These are phyloP conservation scores for Lacerta bilineata DNA, from an alignment of 2,797 vertebrate species.

Conservation along the genomic window DNA sequence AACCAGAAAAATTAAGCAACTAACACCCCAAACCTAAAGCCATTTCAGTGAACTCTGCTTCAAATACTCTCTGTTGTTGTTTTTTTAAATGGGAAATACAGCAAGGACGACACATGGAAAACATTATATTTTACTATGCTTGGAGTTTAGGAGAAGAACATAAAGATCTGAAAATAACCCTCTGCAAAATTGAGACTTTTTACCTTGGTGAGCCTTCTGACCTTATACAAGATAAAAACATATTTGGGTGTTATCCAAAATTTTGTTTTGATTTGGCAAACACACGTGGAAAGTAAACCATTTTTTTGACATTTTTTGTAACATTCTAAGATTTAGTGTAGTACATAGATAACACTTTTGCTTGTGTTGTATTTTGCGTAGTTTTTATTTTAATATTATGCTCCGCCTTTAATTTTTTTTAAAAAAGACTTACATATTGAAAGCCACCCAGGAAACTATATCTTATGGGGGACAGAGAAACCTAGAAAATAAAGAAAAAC, in stretches of 20 bases:
- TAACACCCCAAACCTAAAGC: constrained; percentile 62
- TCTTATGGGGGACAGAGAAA: not conserved
- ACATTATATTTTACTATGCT: constrained; percentile 42
- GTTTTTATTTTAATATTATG: no score
- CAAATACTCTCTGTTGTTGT: not conserved
- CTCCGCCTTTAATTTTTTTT: no score
- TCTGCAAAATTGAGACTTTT: constrained; percentile 29
- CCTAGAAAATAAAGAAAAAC: not conserved
- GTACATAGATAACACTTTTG: not conserved
- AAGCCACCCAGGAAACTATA: no score
- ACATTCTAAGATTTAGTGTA: not conserved
- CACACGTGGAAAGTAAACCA: not conserved
- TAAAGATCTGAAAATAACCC: constrained; percentile 50
- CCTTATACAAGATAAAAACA: not conserved
- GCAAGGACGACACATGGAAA: constrained; percentile 47
- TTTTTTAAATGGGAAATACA: not conserved
- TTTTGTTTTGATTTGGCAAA: not conserved
- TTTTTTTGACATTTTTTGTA: not conserved
- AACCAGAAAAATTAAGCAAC: constrained; percentile 65
- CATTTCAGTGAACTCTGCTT: constrained; percentile 9
- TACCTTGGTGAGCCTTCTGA: not conserved
- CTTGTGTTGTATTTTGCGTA: no score
- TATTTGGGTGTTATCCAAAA: not conserved
- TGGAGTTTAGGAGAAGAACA: constrained; percentile 45
- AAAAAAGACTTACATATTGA: no score